Base-by-base conservation (phyloP, 2,797 vertebrate species). In the Diceros bicornis region DNA sequence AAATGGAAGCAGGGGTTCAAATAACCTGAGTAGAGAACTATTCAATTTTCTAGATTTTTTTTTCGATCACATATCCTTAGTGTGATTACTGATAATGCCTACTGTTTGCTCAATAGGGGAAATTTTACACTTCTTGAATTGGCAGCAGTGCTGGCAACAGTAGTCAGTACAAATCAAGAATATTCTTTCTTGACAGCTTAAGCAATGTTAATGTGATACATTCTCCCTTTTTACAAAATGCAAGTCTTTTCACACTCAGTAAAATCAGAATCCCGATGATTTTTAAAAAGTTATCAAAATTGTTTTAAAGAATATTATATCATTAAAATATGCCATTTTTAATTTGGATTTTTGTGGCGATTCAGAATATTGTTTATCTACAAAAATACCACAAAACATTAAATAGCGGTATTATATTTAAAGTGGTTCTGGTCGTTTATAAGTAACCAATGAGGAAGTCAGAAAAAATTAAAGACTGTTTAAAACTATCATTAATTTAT, bases 121-220 rank as follows among this genome's bases (percentile, higher is more conserved):
- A 57, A 88, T 50, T 89, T 91, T 81, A 20, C 1, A 27, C 37
- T 41, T 77, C 37, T 89, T 91, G 16, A 77, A 61, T 85, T 66
- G 18, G 55, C 20, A 13, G 5, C 13, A 91, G 44, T 93, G 17
- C 37, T 92, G 32, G 4, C 27, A 92, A 71, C 0, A 77, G 23
- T 32, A 77, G 0, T 95, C 14, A 52, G 4, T 69, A 61, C 32
- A 91, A 87, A 79, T 52, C 89, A 96, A 89, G 12, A 27, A 32
- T 89, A 68, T 85, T 72, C 16, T 62, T 89, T 86, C 62, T 93
- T 81, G 57, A 93, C 23, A 68, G 12, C n/a, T 68, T 83, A 96
- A 57, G 57, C 23, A 84, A 55, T 69, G 5, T 69, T 75, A 93
- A 75, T 86, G 17, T 66, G 10, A 29, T 64, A 41, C 32, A 2